Percentiles rank a stretch among this genome's conserved stretches.
Evolutionary conservation across 1,140 invertebrate genomes (phyloP).

Genomic region (Antheraea pernyi): DNA sequence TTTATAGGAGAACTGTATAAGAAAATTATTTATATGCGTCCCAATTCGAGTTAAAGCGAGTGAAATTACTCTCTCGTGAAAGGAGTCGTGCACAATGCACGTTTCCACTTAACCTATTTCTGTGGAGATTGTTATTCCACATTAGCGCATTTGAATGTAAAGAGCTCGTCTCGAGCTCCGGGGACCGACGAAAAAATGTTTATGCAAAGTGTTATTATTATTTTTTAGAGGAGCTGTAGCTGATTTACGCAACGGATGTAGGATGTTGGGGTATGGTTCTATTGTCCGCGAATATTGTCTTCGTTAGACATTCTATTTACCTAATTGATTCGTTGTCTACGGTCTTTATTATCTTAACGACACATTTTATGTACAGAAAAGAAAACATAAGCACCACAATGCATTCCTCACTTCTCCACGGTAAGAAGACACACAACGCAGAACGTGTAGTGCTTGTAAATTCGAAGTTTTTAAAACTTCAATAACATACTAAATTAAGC

Average conservation of each 20-base stretch:
- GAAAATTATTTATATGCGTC: background rate
- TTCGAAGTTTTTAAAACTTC: no score
- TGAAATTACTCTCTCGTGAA: conserved; percentile 16
- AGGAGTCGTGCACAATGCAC: conserved; percentile 21
- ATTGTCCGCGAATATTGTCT: conserved; percentile 26
- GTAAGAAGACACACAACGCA: no score
- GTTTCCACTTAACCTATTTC: conserved; percentile 36
- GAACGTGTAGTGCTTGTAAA: no score
- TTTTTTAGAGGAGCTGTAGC: conserved; percentile 38
- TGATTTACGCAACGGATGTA: conserved; percentile 35
- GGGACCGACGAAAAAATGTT: conserved; percentile 40
- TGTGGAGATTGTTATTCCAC: conserved; percentile 24
- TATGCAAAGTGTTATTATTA: conserved; percentile 69
- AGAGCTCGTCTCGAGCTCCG: conserved; percentile 23
- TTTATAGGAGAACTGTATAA: no score
- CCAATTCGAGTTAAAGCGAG: background rate
- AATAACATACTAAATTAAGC: no score
- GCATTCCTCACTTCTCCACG: no score
- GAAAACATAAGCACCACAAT: no score
- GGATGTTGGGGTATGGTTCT: conserved; percentile 16
- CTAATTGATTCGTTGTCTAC: no score
- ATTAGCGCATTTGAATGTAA: conserved; percentile 38
- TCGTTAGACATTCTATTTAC: no score
- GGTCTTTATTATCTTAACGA: no score
- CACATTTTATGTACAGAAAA: no score